Evolutionary conservation across 1,140 invertebrate genomes (phyloP), one percentile per base, ranked within the genome.

Genomic region (Mycetomoellerius zeteki): DNA sequence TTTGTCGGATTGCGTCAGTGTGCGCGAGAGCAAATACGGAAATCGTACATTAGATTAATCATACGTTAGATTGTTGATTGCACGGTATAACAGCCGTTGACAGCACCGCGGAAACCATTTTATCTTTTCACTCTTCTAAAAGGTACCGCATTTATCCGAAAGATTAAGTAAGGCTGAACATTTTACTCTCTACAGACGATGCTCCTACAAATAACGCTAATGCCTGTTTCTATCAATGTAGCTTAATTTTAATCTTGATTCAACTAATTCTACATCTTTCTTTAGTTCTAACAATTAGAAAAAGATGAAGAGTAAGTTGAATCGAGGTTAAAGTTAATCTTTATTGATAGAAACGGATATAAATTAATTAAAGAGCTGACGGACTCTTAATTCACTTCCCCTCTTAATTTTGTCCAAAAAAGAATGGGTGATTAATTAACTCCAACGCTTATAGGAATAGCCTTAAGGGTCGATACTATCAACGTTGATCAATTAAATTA

Each of bases 21-120:
- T 5, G 47, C 52, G 19, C 64, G 78, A 81, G 50, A 71, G 64
- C 65, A 81, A 81, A 81, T 71, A 81, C 78, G 78, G 77, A 81
- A 81, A 43, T 71, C 3, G 52, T 43, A n/a, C 65, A 43, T 81
- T 81, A 71, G 64, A 81, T 81, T 71, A 81, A 71, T 81, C 78
- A 81, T 58, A 71, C 21, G 65, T 81, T 81, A 81, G 78, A 43
- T 56, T 56, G 47, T 43, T 43, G 33, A 71, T 71, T 80, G 21
- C 30, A 24, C 4, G 12, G n/a, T n/a, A 10, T 21, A 37, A 58
- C 65, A 14, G 47, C 37, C 21, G 50, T 43, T 69, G 77, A 81
- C 65, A 81, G 64, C 62, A 67, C 30, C 62, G 77, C 77, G 47
- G 33, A 58, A 56, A 54, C 14, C 50, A 54, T 27, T 24, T 37